These are phyloP conservation scores for Brachylomia viminalis DNA, from an alignment of 2,888 invertebrate species.

Conservation along the genomic window DNA sequence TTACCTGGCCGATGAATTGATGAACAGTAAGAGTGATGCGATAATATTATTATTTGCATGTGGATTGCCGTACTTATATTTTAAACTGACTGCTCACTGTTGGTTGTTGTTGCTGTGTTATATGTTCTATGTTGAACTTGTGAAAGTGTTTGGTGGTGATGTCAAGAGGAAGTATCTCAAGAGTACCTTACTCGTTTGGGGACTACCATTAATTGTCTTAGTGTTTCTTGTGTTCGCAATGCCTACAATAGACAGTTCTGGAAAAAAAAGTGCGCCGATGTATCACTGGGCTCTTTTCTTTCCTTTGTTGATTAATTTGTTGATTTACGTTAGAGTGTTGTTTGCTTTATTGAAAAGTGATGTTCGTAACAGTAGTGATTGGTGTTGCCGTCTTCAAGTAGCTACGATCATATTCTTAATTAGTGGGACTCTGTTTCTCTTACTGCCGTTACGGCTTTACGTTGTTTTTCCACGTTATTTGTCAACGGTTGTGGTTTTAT, in stretches of 20 bases:
- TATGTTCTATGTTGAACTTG: slow-evolving; percentile 48
- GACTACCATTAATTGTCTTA: slow-evolving; percentile 15
- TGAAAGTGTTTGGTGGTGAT: slow-evolving; percentile 35
- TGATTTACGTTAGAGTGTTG: slow-evolving; percentile 39
- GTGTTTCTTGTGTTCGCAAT: slow-evolving; percentile 10
- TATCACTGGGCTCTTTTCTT: slow-evolving; percentile 1
- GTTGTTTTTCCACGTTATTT: slow-evolving; percentile 6
- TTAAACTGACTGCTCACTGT: slow-evolving; percentile 32
- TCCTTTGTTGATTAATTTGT: slow-evolving; percentile 33
- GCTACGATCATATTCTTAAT: slow-evolving; percentile 50
- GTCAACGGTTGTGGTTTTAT: not conserved
- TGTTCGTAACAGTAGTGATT: not conserved
- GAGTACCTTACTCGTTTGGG: slow-evolving; percentile 38
- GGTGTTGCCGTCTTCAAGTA: slow-evolving; percentile 23
- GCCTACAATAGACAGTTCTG: not conserved
- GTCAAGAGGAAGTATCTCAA: slow-evolving; percentile 37
- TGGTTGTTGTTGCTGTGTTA: slow-evolving; percentile 55
- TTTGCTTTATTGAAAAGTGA: slow-evolving; percentile 19
- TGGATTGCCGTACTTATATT: slow-evolving; percentile 32
- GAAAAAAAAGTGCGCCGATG: not conserved
- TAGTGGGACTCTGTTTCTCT: slow-evolving; percentile 32
- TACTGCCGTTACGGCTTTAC: not conserved
- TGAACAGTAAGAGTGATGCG: not conserved
- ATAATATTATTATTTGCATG: not conserved
- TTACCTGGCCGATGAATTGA: not conserved